A percentile compares a stretch with the other conserved stretches of the same genome.
Conservation (phyloP, 2,888 invertebrate genomes). For the Keiferia lycopersicella region DNA sequence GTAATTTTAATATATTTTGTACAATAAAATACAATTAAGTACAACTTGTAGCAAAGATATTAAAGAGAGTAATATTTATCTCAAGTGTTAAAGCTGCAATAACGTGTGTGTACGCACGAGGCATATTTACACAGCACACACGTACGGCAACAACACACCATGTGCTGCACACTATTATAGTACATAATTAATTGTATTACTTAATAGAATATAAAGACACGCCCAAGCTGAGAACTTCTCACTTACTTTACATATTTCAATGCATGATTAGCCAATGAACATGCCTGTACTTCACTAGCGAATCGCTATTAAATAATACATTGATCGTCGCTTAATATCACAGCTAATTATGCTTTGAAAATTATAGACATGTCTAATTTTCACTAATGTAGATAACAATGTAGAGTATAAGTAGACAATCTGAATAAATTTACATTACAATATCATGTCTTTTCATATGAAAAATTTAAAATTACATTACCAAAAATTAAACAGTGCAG, state of each 20-base stretch:
- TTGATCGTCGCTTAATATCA: conserved; percentile 80
- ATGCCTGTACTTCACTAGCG: conserved; percentile 77
- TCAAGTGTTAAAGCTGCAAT: conserved; percentile 80
- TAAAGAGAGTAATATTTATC: conserved; percentile 82
- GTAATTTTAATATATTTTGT: conserved; percentile 85
- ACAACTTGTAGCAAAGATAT: conserved; percentile 86
- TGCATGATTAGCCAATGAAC: conserved; percentile 82
- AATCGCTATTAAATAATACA: conserved; percentile 79
- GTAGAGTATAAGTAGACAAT: conserved; percentile 81
- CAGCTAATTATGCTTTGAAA: conserved; percentile 82
- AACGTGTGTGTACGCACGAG: conserved; percentile 80
- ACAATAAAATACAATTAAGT: conserved; percentile 86
- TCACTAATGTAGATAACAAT: conserved; percentile 81
- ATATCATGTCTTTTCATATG: conserved; percentile 82
- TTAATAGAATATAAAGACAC: conserved; percentile 80
- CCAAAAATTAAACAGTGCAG: conserved; percentile 82
- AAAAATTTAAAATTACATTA: conserved; percentile 79
- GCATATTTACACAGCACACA: conserved; percentile 82
- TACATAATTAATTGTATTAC: conserved; percentile 77
- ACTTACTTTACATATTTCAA: conserved; percentile 79
- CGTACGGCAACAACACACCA: conserved; percentile 74
- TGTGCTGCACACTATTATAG: conserved; percentile 76
- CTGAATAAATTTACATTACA: conserved; percentile 82
- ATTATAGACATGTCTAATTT: conserved; percentile 81
- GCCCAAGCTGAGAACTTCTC: conserved; percentile 77